Evolutionary conservation across 1,140 invertebrate genomes (phyloP).

Genomic region (Bombus polaris): DNA sequence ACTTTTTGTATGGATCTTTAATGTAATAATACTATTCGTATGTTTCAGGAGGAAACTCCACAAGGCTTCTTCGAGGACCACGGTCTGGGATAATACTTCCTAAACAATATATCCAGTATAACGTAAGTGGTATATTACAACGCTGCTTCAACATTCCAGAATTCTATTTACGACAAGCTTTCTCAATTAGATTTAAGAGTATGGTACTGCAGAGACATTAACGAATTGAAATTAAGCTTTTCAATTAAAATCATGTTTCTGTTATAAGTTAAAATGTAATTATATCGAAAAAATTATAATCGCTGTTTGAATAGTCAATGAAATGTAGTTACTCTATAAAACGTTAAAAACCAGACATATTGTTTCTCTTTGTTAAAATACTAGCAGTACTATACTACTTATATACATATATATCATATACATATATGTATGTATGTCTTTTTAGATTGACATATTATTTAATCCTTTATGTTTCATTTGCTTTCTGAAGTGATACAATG

Average conservation of each 20-base stretch:
- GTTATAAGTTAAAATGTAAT: background rate
- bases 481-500: background rate
- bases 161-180: constrained; percentile 18
- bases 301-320: constrained; percentile 3
- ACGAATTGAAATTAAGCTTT: background rate
- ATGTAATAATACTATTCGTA: constrained; percentile 73
- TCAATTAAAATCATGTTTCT: constrained; percentile 2
- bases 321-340: constrained; percentile 20
- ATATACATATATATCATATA: background rate
- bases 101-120: constrained; percentile 19
- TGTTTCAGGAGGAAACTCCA: constrained; percentile 98
- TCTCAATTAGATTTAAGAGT: constrained; percentile 10
- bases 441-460: constrained; percentile 1
- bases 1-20: constrained; percentile 3
- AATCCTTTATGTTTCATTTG: constrained; percentile 13
- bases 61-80: constrained; percentile 99
- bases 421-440: constrained; percentile 16
- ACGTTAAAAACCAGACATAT: background rate
- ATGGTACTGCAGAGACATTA: background rate
- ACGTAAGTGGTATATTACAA: constrained; percentile 41
- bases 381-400: constrained; percentile 19
- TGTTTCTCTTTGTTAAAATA: constrained; percentile 17
- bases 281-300: background rate
- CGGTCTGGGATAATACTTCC: constrained; percentile 91
- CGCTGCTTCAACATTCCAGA: constrained; percentile 39